Evolutionary conservation across 2,797 vertebrate genomes (phyloP).

Genomic region (Euphonia xanthogaster): DNA sequence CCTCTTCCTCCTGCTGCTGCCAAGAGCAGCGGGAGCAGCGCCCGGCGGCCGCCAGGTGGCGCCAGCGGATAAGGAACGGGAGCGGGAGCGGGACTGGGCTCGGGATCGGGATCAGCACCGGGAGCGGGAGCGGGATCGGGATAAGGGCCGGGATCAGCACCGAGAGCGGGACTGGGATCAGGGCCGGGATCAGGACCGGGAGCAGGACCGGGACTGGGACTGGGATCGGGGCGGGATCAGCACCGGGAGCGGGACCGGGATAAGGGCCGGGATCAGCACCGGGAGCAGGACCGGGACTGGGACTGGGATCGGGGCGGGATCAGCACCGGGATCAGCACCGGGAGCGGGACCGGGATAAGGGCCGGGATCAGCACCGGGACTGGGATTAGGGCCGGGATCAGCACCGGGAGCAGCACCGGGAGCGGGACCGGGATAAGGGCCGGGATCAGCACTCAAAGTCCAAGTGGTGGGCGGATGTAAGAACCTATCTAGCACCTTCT

Average conservation of each 20-base stretch:
- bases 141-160: fast-evolving
- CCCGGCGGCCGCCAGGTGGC: not conserved
- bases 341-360: too few relatives aligned
- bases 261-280: fast-evolving
- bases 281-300: fast-evolving
- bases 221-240: not conserved
- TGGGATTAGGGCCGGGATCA: fast-evolving
- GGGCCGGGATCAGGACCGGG: not conserved
- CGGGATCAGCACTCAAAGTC: not conserved
- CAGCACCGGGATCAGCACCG: too few relatives aligned
- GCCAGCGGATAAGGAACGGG: not conserved
- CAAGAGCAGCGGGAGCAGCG: not conserved
- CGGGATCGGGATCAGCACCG: too few relatives aligned
- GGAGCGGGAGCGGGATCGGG: too few relatives aligned
- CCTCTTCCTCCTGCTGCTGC: not conserved
- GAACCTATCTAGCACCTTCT: not conserved
- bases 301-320: fast-evolving
- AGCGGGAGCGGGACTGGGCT: not conserved
- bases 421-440: too few relatives aligned
- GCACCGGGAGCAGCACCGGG: too few relatives aligned
- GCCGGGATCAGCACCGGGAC: too few relatives aligned
- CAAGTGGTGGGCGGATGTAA: fast-evolving
- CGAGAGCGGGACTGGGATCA: too few relatives aligned
- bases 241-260: not conserved
- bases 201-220: fast-evolving